Base-by-base conservation (phyloP, 2,797 vertebrate genomes). In the Onychomys leucogaster region DNA sequence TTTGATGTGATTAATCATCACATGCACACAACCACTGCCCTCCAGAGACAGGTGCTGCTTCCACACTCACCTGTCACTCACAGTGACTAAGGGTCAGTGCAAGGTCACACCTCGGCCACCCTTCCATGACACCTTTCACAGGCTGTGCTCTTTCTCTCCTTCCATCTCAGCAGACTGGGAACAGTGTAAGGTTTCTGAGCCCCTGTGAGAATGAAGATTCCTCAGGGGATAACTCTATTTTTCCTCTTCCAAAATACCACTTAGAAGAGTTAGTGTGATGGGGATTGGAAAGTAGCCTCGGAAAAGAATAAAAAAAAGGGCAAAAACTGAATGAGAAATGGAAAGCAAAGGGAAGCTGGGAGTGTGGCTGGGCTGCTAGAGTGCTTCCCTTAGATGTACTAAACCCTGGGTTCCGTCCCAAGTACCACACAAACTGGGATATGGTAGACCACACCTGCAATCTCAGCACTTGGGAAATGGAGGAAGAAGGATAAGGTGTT, bases 11-110 rank as follows among this genome's bases (percentile, higher is more conserved):
- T 96, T 96, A 90, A 95, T 90, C 88, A 87, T 69, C 25, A 86
- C 85, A 96, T 92, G 90, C 85, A 55, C 13, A 82, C 81, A 97
- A 90, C 57, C 90, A 63, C 87, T 93, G 80, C 77, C 94, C 92
- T 96, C 63, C 6, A 57, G 82, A 96, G 89, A 93, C n/a, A 88
- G 84, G 67, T 63, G 27, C 63, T 86, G 63, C 83, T 90, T 83
- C 52, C 49, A 43, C 7, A 8, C 46, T 27, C 2, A 13, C 81
- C 78, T 43, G 76, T 73, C 88, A 90, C 61, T 83, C 69, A 61
- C 0, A 63, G 80, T 89, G 75, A 49, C 71, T 21, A 37, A 90
- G 14, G 55, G 78, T 49, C 73, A 63, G 32, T 0, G 6, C 5
- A 17, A 75, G 29, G 52, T 14, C 49, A 71, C 17, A 17, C 55